Conservation (phyloP, 2,888 invertebrate species). For the Tiphia femorata region DNA sequence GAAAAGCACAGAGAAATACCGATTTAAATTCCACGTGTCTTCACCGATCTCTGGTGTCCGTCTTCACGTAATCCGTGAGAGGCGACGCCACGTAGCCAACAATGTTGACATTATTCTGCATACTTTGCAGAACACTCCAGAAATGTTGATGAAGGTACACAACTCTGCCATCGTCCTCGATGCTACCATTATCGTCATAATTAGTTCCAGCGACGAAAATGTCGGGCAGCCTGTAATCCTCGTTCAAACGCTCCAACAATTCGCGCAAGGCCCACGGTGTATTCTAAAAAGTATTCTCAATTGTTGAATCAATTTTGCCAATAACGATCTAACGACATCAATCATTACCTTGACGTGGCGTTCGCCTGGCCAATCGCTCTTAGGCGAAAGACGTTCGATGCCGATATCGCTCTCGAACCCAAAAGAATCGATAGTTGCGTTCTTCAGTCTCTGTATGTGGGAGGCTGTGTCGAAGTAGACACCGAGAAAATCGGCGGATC, state of each 20-base stretch:
- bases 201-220: constrained; percentile 76
- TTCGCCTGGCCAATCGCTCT: too few relatives aligned
- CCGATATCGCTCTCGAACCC: too few relatives aligned
- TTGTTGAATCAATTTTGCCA: too few relatives aligned
- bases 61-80: constrained; percentile 83
- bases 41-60: too few relatives aligned
- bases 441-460: too few relatives aligned
- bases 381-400: too few relatives aligned
- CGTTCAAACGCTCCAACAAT: constrained; percentile 71
- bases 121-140: constrained; percentile 40
- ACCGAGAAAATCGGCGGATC: constrained; percentile 46
- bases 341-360: too few relatives aligned
- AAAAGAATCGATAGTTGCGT: constrained; percentile 1
- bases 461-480: constrained; percentile 45
- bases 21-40: too few relatives aligned
- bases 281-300: constrained; percentile 70
- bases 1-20: too few relatives aligned
- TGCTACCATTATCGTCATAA: constrained; percentile 70
- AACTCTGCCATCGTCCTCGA: constrained; percentile 70
- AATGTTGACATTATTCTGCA: constrained; percentile 46
- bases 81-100: constrained; percentile 82
- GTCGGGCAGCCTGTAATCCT: constrained; percentile 65
- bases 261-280: constrained; percentile 76
- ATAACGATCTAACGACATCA: too few relatives aligned
- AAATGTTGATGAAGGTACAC: constrained; percentile 59